A percentile compares a stretch with the other conserved stretches of the same genome.
These are phyloP conservation scores for Eilema sororculum DNA, from an alignment of 2,888 invertebrate species.

Conservation along the genomic window DNA sequence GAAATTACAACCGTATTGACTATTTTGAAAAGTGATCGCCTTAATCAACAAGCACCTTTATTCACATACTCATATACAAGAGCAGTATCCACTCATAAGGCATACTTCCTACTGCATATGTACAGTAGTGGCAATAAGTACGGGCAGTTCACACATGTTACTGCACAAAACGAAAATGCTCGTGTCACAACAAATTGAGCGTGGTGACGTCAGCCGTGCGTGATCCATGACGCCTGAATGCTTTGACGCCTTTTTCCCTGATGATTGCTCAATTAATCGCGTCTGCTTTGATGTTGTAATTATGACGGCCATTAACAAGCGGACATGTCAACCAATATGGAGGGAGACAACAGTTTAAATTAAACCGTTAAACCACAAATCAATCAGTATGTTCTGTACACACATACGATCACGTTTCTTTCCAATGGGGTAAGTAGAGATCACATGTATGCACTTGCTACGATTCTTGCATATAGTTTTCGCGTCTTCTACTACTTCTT, in stretches of 20 bases:
- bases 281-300: conserved; percentile 73
- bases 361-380: neutral
- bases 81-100: neutral
- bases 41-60: neutral
- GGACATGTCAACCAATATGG: neutral
- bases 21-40: too few relatives aligned
- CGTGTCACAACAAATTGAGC: conserved; percentile 70
- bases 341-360: neutral
- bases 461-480: neutral
- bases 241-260: conserved; percentile 59
- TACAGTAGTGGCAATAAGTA: neutral
- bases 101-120: neutral
- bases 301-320: neutral
- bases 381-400: neutral
- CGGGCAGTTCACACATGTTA: conserved; percentile 5
- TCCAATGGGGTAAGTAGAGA: neutral
- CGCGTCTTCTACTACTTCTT: neutral
- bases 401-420: too few relatives aligned
- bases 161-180: conserved; percentile 55
- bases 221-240: conserved; percentile 60
- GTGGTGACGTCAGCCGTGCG: conserved; percentile 63
- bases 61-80: neutral
- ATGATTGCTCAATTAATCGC: conserved; percentile 75
- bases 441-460: neutral
- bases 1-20: too few relatives aligned